Percentiles rank a stretch among this genome's conserved stretches.
Conservation (phyloP, 2,888 invertebrate species). For the Drosophila flavopinicola region DNA sequence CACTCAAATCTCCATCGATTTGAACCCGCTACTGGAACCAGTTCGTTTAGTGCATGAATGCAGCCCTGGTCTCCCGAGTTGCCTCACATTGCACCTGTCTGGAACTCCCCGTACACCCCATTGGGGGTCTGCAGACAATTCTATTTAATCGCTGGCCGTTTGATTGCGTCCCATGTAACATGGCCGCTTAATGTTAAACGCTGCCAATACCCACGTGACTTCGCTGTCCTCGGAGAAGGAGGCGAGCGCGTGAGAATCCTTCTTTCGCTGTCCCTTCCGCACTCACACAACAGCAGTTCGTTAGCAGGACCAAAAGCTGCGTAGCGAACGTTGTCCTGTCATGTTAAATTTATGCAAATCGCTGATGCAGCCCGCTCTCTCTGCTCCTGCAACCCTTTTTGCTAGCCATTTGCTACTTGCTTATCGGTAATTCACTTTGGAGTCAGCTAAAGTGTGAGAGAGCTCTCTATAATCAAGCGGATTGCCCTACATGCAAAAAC, state of each 20-base stretch:
- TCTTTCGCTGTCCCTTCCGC: background rate
- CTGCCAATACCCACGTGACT: conserved; percentile 68
- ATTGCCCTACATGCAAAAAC: conserved; percentile 30
- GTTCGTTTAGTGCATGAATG: background rate
- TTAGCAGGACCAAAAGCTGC: conserved; percentile 68
- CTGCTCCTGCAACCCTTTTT: conserved; percentile 34
- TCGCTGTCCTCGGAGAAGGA: conserved; percentile 63
- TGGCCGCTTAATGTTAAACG: conserved; percentile 76
- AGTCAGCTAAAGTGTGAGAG: conserved; percentile 7
- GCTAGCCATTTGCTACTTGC: conserved; percentile 59
- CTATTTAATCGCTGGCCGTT: conserved; percentile 76
- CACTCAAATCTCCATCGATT: too few species aligned
- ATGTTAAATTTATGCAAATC: conserved; percentile 77
- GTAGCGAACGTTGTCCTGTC: conserved; percentile 53
- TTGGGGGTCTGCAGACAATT: conserved; percentile 42
- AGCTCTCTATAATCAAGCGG: conserved; percentile 59
- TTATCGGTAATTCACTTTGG: conserved; percentile 67
- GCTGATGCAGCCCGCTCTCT: too few species aligned
- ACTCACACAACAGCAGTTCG: conserved; percentile 59
- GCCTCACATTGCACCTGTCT: conserved; percentile 29
- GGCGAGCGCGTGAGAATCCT: too few species aligned
- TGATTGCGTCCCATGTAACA: conserved; percentile 75
- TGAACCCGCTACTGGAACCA: background rate
- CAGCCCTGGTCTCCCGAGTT: conserved; percentile 21
- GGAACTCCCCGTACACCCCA: background rate